Percentiles rank a stretch among this genome's conserved stretches.
These are phyloP conservation scores for Pelmatolapia mariae DNA, from an alignment of 2,113 vertebrate genomes.

Conservation along the genomic window DNA sequence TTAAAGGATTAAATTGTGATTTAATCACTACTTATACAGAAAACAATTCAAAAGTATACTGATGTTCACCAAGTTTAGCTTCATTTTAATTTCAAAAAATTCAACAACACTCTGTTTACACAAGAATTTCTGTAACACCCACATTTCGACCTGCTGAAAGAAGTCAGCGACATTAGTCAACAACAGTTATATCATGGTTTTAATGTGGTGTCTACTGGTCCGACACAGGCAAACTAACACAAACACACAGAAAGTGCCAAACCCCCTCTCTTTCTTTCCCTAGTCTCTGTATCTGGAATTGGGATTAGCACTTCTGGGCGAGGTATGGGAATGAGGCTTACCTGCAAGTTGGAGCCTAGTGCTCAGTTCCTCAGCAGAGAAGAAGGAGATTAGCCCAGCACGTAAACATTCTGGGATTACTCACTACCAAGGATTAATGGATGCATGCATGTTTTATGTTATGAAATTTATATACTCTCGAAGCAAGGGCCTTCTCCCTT, in stretches of 20 bases:
- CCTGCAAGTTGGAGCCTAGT: slow-evolving; percentile 32
- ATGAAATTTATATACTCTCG: slow-evolving; percentile 7
- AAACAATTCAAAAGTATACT: not conserved
- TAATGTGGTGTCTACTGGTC: not conserved
- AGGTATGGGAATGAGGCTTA: slow-evolving; percentile 45
- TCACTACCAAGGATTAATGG: slow-evolving; percentile 54
- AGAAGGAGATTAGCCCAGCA: slow-evolving; percentile 38
- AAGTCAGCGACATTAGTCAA: not conserved
- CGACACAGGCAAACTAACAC: not conserved
- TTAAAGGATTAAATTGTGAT: not conserved
- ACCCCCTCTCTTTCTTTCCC: not conserved
- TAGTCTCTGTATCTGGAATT: slow-evolving; percentile 13
- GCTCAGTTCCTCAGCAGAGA: slow-evolving; percentile 26
- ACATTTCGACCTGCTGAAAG: not conserved
- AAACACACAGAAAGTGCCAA: not conserved
- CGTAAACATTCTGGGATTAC: slow-evolving; percentile 56
- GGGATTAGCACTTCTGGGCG: slow-evolving; percentile 39
- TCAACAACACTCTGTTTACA: not conserved
- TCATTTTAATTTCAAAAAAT: not conserved
- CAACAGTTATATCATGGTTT: not conserved
- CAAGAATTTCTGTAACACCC: not conserved
- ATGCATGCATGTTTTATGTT: slow-evolving; percentile 16
- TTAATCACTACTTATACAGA: not conserved
- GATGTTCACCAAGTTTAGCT: not conserved
- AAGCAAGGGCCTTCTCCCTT: not conserved